phyloP scores from a whole-genome alignment of 1,140 invertebrate genomes.

The Drosophila biarmipes region DNA sequence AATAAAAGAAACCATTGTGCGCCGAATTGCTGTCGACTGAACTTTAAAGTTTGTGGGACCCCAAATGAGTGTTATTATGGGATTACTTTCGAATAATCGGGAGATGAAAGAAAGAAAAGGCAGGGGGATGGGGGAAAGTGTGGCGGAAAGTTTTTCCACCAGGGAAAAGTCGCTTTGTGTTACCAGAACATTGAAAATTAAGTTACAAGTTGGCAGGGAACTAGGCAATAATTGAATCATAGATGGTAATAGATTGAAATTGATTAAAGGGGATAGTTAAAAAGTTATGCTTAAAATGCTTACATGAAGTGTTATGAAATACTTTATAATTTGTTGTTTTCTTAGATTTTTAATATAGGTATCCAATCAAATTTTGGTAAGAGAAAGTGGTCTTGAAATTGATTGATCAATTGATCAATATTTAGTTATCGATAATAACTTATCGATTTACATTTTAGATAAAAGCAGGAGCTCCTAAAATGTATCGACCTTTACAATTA shows the following conservation, averaged over 20 bases:
- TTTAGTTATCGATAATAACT: too few relatives aligned
- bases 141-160: slow-evolving; percentile 1
- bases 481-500: too few relatives aligned
- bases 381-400: too few relatives aligned
- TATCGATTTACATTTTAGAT: too few relatives aligned
- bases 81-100: slow-evolving; percentile 18
- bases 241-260: neutral
- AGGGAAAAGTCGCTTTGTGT: slow-evolving; percentile 11
- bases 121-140: neutral
- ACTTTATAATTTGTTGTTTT: too few relatives aligned
- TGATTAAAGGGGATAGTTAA: neutral
- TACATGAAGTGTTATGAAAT: too few relatives aligned
- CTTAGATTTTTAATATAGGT: too few relatives aligned
- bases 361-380: too few relatives aligned
- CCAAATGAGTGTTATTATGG: slow-evolving; percentile 70
- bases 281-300: neutral
- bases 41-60: slow-evolving; percentile 59
- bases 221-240: slow-evolving; percentile 7
- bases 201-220: neutral
- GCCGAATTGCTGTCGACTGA: slow-evolving; percentile 36
- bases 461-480: too few relatives aligned
- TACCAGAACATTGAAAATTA: slow-evolving; percentile 15
- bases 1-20: slow-evolving; percentile 16
- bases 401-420: too few relatives aligned
- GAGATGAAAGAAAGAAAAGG: neutral